Evolutionary conservation across 1,140 invertebrate genomes (phyloP).

Genomic region (Diorhabda elongata): DNA sequence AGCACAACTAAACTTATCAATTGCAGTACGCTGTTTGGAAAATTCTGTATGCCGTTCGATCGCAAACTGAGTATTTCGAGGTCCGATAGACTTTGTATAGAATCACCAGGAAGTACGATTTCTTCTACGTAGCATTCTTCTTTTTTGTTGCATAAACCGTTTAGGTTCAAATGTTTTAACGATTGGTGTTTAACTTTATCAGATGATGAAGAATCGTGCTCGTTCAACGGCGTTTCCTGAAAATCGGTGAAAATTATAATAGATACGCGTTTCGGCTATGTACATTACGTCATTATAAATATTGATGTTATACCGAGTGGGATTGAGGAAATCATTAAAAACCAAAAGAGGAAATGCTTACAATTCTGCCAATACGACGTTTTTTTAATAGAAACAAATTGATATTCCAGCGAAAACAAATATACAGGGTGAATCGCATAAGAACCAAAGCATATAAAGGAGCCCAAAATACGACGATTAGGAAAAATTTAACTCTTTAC

Average conservation of each 20-base stretch:
- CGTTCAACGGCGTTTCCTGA: conserved; percentile 8
- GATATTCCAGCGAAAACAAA: too few relatives aligned
- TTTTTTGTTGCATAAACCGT: conserved; percentile 37
- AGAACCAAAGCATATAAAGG: too few relatives aligned
- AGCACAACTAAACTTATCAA: conserved; percentile 57
- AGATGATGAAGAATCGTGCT: conserved; percentile 7
- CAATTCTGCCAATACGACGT: too few relatives aligned
- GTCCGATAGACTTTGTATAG: conserved; percentile 38
- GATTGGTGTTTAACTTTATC: conserved; percentile 1
- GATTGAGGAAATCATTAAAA: too few relatives aligned
- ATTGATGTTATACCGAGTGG: background rate
- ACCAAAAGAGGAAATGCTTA: too few relatives aligned
- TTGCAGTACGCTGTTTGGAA: conserved; percentile 58
- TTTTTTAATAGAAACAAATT: too few relatives aligned
- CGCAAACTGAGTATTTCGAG: conserved; percentile 57
- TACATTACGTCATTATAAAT: too few relatives aligned
- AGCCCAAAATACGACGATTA: too few relatives aligned
- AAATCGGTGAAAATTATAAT: conserved; percentile 4
- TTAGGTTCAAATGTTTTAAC: conserved; percentile 41
- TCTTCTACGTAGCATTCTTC: conserved; percentile 39
- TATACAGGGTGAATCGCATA: too few relatives aligned
- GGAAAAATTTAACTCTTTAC: too few relatives aligned
- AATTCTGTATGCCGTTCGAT: conserved; percentile 54
- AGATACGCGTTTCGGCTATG: background rate
- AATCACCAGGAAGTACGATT: conserved; percentile 41